Evolutionary conservation across 2,113 vertebrate species (phyloP), one percentile per base, ranked within the genome.

Genomic region (Noctilio leporinus): DNA sequence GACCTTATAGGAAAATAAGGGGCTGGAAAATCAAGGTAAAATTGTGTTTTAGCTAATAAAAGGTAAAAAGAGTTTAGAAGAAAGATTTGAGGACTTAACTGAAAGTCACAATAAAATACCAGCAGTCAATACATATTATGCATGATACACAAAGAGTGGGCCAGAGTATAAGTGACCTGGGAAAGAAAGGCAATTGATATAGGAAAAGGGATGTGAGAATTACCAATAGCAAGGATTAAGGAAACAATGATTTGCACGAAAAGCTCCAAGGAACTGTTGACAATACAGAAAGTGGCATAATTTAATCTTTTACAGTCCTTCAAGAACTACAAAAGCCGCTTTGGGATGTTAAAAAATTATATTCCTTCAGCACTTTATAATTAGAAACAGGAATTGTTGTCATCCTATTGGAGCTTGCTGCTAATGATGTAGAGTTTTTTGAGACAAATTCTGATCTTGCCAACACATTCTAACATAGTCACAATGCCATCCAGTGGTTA

Each of bases 401-500:
- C 78, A 47, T 59, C 89, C 19, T 81, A 43, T 2, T 30, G 19
- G 15, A 40, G 30, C 51, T 40, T 89, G 73, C 75, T 77, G 78
- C 43, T 94, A 92, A 85, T 0, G 2, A 12, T 11, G 62, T 67
- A 8, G n/a, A 20, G 59, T 95, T 97, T 96, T 94, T 81, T 92
- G 12, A 95, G 93, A 93, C 75, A 96, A 80, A 95, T 12, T 19
- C 15, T 49, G 77, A 4, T 59, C 85, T 94, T 93, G 73, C 59
- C 86, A 20, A 5, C 76, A 11, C 16, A n/a, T 83, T 96, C 90
- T n/a, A 51, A 14, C 91, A 33, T 86, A 67, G 81, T 62, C 65
- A 55, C 83, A 85, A 86, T 91, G 57, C 93, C 96, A 75, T 93
- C 80, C 93, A 76, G 59, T 95, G 81, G 94, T 95, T 96, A 38